Conservation (phyloP, 1,140 invertebrate species). For the Drosophila willistoni region DNA sequence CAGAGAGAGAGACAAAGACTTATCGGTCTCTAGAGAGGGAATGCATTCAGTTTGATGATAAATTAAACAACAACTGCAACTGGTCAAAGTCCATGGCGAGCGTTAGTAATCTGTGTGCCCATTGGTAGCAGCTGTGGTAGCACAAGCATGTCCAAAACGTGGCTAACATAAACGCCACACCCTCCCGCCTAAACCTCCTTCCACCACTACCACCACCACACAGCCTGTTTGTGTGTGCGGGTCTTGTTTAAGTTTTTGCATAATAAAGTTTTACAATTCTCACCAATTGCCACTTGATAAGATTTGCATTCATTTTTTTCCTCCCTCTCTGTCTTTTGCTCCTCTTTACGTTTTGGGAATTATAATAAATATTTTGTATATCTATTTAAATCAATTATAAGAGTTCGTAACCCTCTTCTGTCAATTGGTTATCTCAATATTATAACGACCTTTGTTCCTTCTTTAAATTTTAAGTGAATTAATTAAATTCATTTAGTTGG, state of each 20-base stretch:
- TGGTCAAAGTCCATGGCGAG: conserved; percentile 61
- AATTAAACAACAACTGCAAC: conserved; percentile 29
- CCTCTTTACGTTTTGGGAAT: neutral
- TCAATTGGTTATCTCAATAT: conserved; percentile 9
- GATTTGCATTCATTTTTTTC: neutral
- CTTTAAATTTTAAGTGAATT: conserved; percentile 26
- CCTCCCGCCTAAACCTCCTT: neutral
- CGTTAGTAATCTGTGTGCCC: conserved; percentile 55
- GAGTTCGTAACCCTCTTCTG: conserved; percentile 45
- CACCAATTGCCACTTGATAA: conserved; percentile 42
- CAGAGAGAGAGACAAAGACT: neutral
- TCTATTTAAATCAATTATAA: conserved; percentile 2
- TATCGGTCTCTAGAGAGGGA: neutral
- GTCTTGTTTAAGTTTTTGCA: conserved; percentile 3
- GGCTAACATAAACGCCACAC: conserved; percentile 11
- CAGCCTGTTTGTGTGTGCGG: neutral
- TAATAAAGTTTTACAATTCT: conserved; percentile 37
- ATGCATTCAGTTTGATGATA: conserved; percentile 37
- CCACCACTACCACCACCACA: neutral
- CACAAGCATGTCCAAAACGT: conserved; percentile 44
- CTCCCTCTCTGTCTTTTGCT: neutral
- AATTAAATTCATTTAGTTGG: conserved; percentile 46
- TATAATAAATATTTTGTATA: conserved; percentile 6
- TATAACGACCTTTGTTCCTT: conserved; percentile 23
- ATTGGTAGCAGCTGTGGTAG: conserved; percentile 25